Percentiles rank a stretch among this genome's conserved stretches.
These are phyloP conservation scores for Suillia variegata DNA, from an alignment of 2,888 invertebrate genomes.

Conservation along the genomic window DNA sequence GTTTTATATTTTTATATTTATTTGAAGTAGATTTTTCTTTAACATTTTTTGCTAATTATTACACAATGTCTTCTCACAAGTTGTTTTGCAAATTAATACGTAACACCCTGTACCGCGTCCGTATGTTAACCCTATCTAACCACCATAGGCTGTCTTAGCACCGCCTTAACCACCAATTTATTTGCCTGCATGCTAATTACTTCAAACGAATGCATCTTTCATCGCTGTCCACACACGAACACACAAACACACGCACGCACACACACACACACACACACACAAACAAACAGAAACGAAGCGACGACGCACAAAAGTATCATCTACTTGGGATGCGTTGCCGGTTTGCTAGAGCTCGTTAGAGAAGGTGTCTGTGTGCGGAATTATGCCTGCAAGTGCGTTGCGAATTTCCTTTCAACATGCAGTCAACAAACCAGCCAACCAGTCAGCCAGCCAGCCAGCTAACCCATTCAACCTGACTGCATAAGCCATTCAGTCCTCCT, in stretches of 20 bases:
- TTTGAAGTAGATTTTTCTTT: no score
- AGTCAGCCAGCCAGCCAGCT: no score
- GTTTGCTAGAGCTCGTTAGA: background rate
- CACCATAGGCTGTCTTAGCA: background rate
- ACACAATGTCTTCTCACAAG: no score
- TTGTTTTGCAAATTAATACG: no score
- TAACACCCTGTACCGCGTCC: no score
- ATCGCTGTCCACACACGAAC: background rate
- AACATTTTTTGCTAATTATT: no score
- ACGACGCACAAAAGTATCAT: background rate
- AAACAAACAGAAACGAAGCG: constrained; percentile 7
- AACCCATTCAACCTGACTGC: no score
- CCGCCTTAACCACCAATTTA: constrained; percentile 30
- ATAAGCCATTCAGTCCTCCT: background rate
- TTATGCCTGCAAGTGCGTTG: constrained; percentile 28
- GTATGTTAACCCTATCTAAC: no score
- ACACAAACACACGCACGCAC: constrained; percentile 31
- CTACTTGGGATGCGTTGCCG: no score
- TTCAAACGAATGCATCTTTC: background rate
- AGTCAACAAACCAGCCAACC: background rate
- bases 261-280: constrained; percentile 28
- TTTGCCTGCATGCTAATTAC: constrained; percentile 46
- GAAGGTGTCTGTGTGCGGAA: constrained; percentile 32
- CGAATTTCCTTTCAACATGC: constrained; percentile 18
- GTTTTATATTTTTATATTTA: no score